Base-by-base conservation (phyloP, 2,888 invertebrate species). In the Drosophila anceps region DNA sequence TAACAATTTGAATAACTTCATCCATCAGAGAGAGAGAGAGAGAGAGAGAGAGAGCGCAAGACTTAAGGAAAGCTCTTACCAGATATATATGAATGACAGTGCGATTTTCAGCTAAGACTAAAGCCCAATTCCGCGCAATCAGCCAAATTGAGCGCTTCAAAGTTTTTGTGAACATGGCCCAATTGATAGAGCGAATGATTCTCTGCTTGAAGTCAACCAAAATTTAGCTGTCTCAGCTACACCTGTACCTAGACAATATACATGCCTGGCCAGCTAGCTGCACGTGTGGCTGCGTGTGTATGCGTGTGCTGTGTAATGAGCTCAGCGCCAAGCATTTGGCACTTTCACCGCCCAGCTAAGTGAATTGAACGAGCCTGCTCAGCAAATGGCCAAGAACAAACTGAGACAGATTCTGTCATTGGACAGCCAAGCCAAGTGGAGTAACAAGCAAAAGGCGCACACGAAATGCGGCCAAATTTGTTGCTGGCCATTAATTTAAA, bases 371-470 rank as follows among this genome's bases (percentile, higher is more conserved):
- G 18, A 43, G 15, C 71, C 24, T 27, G 39, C 51, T 24, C 44
- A 46, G 58, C 58, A 63, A 18, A 39, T 12, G 27, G 54, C 27
- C n/a, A 18, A 57, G 10, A 48, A 48, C 59, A 39, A 59, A 43
- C 35, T 43, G 54, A 50, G 46, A 61, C 55, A 62, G 46, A 66
- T 62, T 41, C 46, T 69, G 66, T 64, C 76, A 77, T 70, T 76
- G 64, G 75, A 27, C 29, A 57, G n/a, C 50, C 48, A 50, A 57
- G n/a, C 50, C 48, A 50, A 55, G 51, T 62, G 15, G 39, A 54
- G 71, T 64, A 67, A 80, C 77, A 77, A 76, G 76, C 57, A 77
- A 74, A 74, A 79, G 80, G 77, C 63, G 65, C 76, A 76, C 71
- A 70, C 65, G 48, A 59, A 78, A 50, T 68, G 62, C 48, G 75